phyloP scores from a whole-genome alignment of 2,888 invertebrate genomes.

The Lithophane socia region DNA sequence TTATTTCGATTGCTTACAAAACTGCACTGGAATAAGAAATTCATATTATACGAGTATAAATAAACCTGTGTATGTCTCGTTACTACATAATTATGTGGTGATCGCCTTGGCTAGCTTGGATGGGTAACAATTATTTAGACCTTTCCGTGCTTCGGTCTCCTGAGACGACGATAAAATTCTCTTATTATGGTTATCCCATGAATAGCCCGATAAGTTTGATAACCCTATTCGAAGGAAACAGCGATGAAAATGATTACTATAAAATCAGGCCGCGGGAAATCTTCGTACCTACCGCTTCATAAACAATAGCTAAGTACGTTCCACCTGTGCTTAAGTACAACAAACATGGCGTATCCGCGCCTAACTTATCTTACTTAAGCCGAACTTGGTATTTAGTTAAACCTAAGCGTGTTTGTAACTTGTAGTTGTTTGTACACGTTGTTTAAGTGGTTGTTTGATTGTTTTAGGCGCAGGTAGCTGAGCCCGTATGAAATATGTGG shows the following conservation, averaged over 20 bases:
- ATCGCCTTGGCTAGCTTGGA: background rate
- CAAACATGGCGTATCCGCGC: constrained; percentile 68
- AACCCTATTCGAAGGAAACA: no score
- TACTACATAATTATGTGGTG: background rate
- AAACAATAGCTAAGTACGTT: constrained; percentile 44
- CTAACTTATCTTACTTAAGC: constrained; percentile 87
- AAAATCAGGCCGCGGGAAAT: background rate
- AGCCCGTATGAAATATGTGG: constrained; percentile 88
- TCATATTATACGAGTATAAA: no score
- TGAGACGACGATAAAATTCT: background rate
- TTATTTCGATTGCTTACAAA: background rate
- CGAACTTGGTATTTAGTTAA: constrained; percentile 88
- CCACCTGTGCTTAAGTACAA: constrained; percentile 52
- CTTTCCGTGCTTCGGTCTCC: background rate
- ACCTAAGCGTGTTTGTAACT: constrained; percentile 80
- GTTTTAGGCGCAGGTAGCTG: constrained; percentile 88
- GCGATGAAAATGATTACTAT: background rate
- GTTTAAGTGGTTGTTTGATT: constrained; percentile 86
- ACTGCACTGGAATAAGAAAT: background rate
- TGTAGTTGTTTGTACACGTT: constrained; percentile 75
- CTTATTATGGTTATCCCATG: background rate
- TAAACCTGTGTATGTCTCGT: background rate
- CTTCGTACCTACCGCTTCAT: background rate
- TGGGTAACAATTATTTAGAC: background rate
- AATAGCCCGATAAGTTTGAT: background rate